A percentile compares a stretch with the other conserved stretches of the same genome.
These are phyloP conservation scores for Zaprionus lachaisei DNA, from an alignment of 1,140 invertebrate genomes.

Conservation along the genomic window DNA sequence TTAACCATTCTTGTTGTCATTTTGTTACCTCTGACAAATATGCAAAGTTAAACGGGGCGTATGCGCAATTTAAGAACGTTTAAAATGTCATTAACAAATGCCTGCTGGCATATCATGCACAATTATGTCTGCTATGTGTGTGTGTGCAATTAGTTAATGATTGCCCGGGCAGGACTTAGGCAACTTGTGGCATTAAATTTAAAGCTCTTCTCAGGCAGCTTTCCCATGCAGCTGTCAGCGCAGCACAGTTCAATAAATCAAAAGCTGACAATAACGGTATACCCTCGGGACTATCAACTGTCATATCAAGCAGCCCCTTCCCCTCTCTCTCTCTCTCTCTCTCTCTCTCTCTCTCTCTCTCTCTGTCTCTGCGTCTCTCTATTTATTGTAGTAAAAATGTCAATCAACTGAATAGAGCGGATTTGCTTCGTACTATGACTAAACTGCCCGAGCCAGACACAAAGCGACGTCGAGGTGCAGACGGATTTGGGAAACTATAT, in stretches of 20 bases:
- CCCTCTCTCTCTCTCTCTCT: neutral
- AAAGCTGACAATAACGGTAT: conserved; percentile 15
- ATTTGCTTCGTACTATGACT: conserved; percentile 34
- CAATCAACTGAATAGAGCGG: conserved; percentile 70
- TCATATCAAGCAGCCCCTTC: conserved; percentile 13
- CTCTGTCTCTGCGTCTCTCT: conserved; percentile 5
- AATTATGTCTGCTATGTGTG: conserved; percentile 33
- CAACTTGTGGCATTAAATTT: conserved; percentile 13
- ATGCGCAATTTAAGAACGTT: conserved; percentile 76
- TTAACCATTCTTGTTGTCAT: neutral
- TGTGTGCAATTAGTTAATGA: conserved; percentile 51
- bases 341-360: neutral
- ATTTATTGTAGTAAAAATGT: conserved; percentile 76
- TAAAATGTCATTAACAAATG: conserved; percentile 78
- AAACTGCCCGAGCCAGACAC: conserved; percentile 1
- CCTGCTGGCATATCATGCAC: conserved; percentile 52
- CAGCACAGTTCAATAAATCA: conserved; percentile 45
- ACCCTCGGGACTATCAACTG: conserved; percentile 25
- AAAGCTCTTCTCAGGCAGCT: conserved; percentile 15
- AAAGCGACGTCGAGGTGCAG: conserved; percentile 31
- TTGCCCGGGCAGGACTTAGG: conserved; percentile 4
- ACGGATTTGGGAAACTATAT: conserved; percentile 71
- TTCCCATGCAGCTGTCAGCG: conserved; percentile 18
- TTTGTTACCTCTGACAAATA: conserved; percentile 29
- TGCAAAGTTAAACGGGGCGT: conserved; percentile 59